Evolutionary conservation across 2,113 vertebrate genomes (phyloP).

Genomic region (Herpailurus yagouaroundi): DNA sequence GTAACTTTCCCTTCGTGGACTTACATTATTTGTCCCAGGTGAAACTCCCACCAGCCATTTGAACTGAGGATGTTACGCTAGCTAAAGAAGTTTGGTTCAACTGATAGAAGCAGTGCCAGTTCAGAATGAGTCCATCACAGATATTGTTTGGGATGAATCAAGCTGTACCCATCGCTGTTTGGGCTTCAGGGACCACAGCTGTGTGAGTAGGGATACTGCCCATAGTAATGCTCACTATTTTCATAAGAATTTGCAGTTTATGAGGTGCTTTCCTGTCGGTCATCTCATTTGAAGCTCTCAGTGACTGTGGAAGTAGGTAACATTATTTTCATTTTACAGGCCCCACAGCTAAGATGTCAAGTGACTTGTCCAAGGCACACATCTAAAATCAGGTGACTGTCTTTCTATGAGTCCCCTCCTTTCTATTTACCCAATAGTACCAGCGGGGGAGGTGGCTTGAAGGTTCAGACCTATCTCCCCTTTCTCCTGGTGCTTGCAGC

Average conservation of each 20-base stretch:
- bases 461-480: neutral
- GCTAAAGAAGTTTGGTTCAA: neutral
- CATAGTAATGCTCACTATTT: neutral
- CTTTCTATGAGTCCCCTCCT: neutral
- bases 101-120: neutral
- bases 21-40: neutral
- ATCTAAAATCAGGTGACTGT: neutral
- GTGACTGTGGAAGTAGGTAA: neutral
- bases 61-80: neutral
- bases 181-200: neutral
- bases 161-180: neutral
- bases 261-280: neutral
- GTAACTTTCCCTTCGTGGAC: neutral
- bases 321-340: neutral
- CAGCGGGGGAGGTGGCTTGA: neutral
- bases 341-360: neutral
- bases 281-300: neutral
- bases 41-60: neutral
- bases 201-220: neutral
- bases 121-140: neutral
- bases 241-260: neutral
- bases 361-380: neutral
- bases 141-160: neutral
- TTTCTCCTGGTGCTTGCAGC: neutral
- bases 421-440: neutral